Evolutionary conservation across 1,140 invertebrate genomes (phyloP), one percentile per base, ranked within the genome.

Genomic region (Drosophila tropicalis): DNA sequence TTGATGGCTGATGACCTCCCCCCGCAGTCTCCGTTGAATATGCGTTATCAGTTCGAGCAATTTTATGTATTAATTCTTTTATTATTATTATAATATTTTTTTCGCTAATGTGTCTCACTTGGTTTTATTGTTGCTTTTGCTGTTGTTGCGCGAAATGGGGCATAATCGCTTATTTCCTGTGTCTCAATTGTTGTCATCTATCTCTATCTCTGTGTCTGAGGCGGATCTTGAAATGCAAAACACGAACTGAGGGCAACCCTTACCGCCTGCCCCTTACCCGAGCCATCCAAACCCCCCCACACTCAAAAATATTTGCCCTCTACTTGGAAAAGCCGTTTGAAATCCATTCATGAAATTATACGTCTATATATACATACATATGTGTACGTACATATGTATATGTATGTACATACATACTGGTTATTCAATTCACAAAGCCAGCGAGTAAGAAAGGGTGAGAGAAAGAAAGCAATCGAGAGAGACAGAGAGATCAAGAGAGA

Each of bases 111-210:
- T 67, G 64, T 36, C 36, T 62, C 72, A 60, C 65, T 68, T 63
- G 2, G n/a, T 60, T 22, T 72, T 47, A 73, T 69, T 81, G 54
- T 62, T 56, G 34, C 69, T 70, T 29, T 29, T 29, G 29, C 4
- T 25, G 67, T 76, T 73, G 55, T 39, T 66, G 51, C 64, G 44
- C 65, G 58, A 76, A 83, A 83, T 58, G 32, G 61, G 47, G 32
- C 64, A 72, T 72, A 83, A 83, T 83, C 76, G 67, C 62, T 64
- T 62, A 83, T 83, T 83, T 83, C 81, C 81, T 82, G 81, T 44
- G 58, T 56, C 36, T 47, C 57, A 62, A 72, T 72, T 70, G 36
- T 47, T 47, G 44, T 47, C 44, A 12, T 44, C 58, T 63, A 65
- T 54, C 41, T 44, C 41, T 70, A 55, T 73, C 57, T 44, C 62